Base-by-base conservation (phyloP, 2,797 vertebrate genomes). In the Dipus sagitta region DNA sequence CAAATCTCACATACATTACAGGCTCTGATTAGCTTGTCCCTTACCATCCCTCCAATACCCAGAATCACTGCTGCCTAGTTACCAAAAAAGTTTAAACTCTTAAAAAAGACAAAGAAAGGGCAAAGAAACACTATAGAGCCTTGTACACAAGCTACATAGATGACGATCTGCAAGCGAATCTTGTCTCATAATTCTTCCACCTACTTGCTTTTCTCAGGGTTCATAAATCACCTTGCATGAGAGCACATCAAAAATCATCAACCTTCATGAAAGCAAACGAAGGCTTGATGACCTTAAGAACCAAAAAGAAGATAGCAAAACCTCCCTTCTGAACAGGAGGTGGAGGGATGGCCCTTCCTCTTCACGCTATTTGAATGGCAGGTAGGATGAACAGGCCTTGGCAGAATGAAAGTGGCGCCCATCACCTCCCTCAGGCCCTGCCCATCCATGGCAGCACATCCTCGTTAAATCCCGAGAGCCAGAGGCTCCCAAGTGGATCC, bases 201-300 rank as follows among this genome's bases (percentile, higher is more conserved):
- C 90, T 94, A 90, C 38, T 82, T 23, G 54, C 65, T 93, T 85
- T 85, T 91, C 82, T 96, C 38, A 15, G 82, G 82, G 13, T 85
- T 96, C 95, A 97, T 94, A 97, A 97, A 96, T 95, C 91, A 94
- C 10, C 11, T 84, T 24, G 70, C 47, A 15, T 84, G 65, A 95
- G 78, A 96, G 74, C 75, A 85, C 6, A 30, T 95, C 84, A 76
- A 47, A 4, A 96, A 88, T 64, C 94, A 93, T 32, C 8, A 92
- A 93, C 76, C 75, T 96, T 77, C 86, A 95, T 76, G 94, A 94
- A 83, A 7, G 32, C n/a, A 97, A 97, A 96, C 26, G 79, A 64
- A 96, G 72, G 81, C 94, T 90, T 90, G 95, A 89, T 76, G 75
- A 96, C 78, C 88, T 96, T 80, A 96, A 94, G 13, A 97, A 70